A percentile compares a stretch with the other conserved stretches of the same genome.
Evolutionary conservation across 1,140 invertebrate genomes (phyloP).

Genomic region (Lasioglossum baleicum): DNA sequence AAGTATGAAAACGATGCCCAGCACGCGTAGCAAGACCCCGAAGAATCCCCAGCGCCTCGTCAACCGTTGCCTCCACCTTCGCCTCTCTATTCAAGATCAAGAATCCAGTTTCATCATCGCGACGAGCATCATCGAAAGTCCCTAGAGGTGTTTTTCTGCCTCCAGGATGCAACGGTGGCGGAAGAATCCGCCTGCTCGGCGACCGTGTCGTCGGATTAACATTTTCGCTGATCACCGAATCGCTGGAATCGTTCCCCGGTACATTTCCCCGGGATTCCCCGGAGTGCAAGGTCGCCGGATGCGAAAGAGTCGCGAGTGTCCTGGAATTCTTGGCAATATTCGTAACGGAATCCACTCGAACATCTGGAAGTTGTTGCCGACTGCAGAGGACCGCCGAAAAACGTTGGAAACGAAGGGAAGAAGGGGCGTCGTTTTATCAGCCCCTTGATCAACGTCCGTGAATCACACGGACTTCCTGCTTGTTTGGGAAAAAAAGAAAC

Average conservation of each 20-base stretch:
- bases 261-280: conserved; percentile 18
- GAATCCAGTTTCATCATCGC: neutral
- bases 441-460: conserved; percentile 29
- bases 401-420: neutral
- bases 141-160: neutral
- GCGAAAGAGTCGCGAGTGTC: neutral
- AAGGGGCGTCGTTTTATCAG: conserved; percentile 44
- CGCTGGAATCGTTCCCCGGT: neutral
- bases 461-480: conserved; percentile 12
- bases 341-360: conserved; percentile 50
- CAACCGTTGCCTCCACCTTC: neutral
- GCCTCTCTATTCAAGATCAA: neutral
- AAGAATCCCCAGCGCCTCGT: neutral
- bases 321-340: conserved; percentile 51
- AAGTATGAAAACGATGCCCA: too few species aligned
- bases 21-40: too few species aligned
- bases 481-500: conserved; percentile 33
- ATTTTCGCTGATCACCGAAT: neutral
- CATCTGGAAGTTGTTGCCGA: neutral
- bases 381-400: conserved; percentile 1
- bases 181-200: neutral
- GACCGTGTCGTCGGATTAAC: neutral
- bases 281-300: neutral
- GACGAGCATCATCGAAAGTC: neutral
- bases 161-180: neutral